Base-by-base conservation (phyloP, 2,888 invertebrate genomes). In the Mayetiola destructor region DNA sequence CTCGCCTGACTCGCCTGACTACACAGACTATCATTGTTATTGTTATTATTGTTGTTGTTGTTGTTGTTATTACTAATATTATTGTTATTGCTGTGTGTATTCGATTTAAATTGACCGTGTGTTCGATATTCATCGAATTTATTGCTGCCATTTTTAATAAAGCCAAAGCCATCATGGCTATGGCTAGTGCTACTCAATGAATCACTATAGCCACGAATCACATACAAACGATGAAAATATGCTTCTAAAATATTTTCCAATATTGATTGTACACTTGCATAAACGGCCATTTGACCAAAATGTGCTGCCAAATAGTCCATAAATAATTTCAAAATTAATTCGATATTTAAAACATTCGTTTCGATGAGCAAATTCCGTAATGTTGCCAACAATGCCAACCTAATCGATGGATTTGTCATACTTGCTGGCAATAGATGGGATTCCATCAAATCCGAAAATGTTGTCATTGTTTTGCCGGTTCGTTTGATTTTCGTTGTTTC, bases 221-320 rank as follows among this genome's bases (percentile, higher is more conserved):
- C 48, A 55, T 65, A 72, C 2, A 66, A 60, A 61, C 72, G 71
- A 54, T 72, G 70, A 56, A 76, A 77, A 61, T 76, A 77, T 8
- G 69, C 68, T 64, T 78, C 77, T 30, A 78, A 65, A 1, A 75
- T 71, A 62, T 71, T 72, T 39, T 76, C 76, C 48, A 78, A 69
- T 1, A 78, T 75, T 61, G 68, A 68, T 59, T 62, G 75, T 59
- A 66, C 75, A 60, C 63, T 74, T 67, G 63, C 71, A 66, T 67
- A 74, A 12, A 30, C 27, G 65, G 65, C 75, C 66, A 66, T 76
- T 72, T 65, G 76, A 64, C 81, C 81, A 32, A 82, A 78, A 62
- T 80, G 75, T n/a, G 80, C 79, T 5, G 82, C 81, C 59, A 83
- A 70, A 65, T 80, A 82, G 59, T 81, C 81, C 58, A 82, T 66